These are phyloP conservation scores for Phataginus tricuspis DNA, from an alignment of 2,797 vertebrate species.

Conservation along the genomic window DNA sequence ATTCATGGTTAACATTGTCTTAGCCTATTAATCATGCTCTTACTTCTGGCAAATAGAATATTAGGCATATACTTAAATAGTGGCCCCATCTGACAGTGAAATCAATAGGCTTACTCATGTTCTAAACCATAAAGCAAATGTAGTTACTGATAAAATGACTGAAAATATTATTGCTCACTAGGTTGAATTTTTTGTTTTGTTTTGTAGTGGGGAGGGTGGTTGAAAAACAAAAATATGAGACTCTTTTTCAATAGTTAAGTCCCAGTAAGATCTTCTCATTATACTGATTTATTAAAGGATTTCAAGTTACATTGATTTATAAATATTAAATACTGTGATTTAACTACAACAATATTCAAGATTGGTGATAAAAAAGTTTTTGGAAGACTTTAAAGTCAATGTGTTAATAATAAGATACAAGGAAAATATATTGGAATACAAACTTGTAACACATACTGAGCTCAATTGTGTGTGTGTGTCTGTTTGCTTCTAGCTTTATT, in stretches of 20 bases:
- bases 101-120: background rate
- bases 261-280: background rate
- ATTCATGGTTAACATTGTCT: background rate
- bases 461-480: background rate
- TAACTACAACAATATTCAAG: background rate
- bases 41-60: background rate
- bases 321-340: background rate
- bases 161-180: background rate
- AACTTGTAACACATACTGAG: background rate
- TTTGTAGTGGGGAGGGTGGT: background rate
- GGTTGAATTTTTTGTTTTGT: background rate
- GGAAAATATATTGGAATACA: background rate
- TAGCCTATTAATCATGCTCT: background rate
- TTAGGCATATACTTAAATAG: background rate
- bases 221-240: background rate
- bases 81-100: background rate
- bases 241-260: background rate
- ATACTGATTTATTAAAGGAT: background rate
- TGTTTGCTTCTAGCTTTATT: background rate
- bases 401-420: background rate
- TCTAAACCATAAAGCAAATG: background rate
- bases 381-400: background rate
- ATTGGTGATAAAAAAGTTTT: background rate
- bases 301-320: constrained; percentile 22
- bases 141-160: background rate